Evolutionary conservation across 53 echinoderm and acorn worm species (phyloP).

Genomic region (Hippasteria phrygiana): DNA sequence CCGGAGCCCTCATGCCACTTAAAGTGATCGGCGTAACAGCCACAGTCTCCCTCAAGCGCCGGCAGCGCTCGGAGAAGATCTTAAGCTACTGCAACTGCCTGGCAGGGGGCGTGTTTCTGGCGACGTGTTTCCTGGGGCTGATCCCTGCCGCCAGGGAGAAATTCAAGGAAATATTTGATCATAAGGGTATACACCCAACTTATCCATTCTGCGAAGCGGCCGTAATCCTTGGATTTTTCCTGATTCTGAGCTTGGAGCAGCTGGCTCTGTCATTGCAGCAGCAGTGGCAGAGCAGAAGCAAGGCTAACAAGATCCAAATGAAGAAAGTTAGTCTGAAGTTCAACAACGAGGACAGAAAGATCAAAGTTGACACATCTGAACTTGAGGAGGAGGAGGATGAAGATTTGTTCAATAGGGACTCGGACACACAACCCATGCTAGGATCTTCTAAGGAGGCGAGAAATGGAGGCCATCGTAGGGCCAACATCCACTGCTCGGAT

Average conservation of each 20-base stretch:
- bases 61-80: constrained; percentile 74
- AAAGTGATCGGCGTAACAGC: constrained; percentile 73
- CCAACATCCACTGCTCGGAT: not conserved
- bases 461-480: constrained; percentile 34
- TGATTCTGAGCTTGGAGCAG: constrained; percentile 88
- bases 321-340: constrained; percentile 35
- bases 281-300: constrained; percentile 40
- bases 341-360: not conserved
- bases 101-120: constrained; percentile 95
- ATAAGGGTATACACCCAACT: constrained; percentile 34
- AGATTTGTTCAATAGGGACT: constrained; percentile 67
- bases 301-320: constrained; percentile 57
- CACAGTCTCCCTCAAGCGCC: constrained; percentile 23
- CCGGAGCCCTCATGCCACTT: constrained; percentile 82
- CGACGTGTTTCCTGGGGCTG: constrained; percentile 96
- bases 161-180: constrained; percentile 73
- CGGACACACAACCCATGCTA: constrained; percentile 56
- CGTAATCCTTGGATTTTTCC: constrained; percentile 91
- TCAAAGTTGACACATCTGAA: not conserved
- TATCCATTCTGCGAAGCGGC: constrained; percentile 92
- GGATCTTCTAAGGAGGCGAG: constrained; percentile 6
- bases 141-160: constrained; percentile 87
- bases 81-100: constrained; percentile 92
- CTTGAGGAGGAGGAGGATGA: constrained; percentile 74
- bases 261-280: constrained; percentile 70